Conservation (phyloP, 30 jellyfish, hydroid and myxozoan genomes). For the Aurelia sp. region DNA sequence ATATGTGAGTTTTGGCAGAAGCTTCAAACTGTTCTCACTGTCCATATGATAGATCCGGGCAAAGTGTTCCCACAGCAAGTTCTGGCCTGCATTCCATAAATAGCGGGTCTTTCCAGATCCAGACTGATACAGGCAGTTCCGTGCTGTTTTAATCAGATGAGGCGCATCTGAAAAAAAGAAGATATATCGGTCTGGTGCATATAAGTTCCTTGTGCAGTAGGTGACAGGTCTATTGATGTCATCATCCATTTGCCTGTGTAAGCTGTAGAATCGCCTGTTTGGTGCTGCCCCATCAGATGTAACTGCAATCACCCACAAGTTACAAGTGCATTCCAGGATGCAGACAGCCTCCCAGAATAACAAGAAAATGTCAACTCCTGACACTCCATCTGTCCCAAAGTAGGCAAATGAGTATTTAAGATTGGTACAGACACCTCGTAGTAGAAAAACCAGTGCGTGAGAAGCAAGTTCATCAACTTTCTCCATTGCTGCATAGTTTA, state of each 20-base stretch:
- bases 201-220: conserved; percentile 10
- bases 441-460: conserved; percentile 25
- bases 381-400: conserved; percentile 12
- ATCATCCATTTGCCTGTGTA: too few relatives aligned
- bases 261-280: too few relatives aligned
- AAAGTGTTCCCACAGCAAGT: conserved; percentile 22
- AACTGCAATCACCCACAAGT: conserved; percentile 26
- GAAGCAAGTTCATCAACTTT: conserved; percentile 31
- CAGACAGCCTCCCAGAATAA: conserved; percentile 69
- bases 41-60: background rate
- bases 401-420: too few relatives aligned
- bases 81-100: conserved; percentile 35
- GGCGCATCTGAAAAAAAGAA: conserved; percentile 43
- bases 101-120: conserved; percentile 21
- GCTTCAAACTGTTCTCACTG: background rate
- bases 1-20: conserved; percentile 10
- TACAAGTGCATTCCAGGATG: conserved; percentile 16
- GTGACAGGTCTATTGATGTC: too few relatives aligned
- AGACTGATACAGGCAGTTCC: conserved; percentile 38
- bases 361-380: conserved; percentile 15
- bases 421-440: conserved; percentile 25
- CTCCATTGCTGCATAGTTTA: conserved; percentile 41
- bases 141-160: conserved; percentile 33
- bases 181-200: conserved; percentile 26
- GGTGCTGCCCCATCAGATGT: conserved; percentile 71